Conservation (phyloP, 2,113 vertebrate species). For the Tympanuchus pallidicinctus region DNA sequence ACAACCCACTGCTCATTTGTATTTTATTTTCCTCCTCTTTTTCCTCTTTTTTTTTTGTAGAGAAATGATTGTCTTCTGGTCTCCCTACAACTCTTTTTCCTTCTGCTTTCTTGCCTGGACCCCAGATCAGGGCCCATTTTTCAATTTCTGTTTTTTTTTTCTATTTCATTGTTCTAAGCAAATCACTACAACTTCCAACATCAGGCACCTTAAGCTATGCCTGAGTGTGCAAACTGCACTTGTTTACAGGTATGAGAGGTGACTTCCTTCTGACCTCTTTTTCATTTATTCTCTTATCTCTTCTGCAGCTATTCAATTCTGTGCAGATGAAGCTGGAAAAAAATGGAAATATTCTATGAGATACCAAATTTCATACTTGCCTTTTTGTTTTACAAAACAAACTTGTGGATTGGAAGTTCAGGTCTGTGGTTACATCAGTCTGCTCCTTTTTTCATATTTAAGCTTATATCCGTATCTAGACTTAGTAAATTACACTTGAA, state of each 20-base stretch:
- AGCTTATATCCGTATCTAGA: neutral
- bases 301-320: neutral
- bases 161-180: neutral
- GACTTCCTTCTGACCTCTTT: neutral
- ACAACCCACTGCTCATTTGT: neutral
- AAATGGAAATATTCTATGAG: neutral
- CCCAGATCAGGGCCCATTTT: neutral
- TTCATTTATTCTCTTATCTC: neutral
- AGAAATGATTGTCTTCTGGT: neutral
- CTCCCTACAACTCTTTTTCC: neutral
- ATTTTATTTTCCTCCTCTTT: neutral
- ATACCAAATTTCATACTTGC: neutral
- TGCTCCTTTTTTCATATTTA: neutral
- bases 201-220: neutral
- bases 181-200: neutral
- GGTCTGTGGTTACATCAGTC: too few species aligned
- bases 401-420: neutral
- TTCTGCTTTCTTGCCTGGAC: neutral
- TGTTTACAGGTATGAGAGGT: neutral
- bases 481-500: neutral
- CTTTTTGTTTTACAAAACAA: neutral
- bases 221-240: neutral
- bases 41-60: neutral
- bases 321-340: neutral
- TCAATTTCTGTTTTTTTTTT: neutral